Conservation (phyloP, 2,888 invertebrate species). For the Cheilosia vulpina region DNA sequence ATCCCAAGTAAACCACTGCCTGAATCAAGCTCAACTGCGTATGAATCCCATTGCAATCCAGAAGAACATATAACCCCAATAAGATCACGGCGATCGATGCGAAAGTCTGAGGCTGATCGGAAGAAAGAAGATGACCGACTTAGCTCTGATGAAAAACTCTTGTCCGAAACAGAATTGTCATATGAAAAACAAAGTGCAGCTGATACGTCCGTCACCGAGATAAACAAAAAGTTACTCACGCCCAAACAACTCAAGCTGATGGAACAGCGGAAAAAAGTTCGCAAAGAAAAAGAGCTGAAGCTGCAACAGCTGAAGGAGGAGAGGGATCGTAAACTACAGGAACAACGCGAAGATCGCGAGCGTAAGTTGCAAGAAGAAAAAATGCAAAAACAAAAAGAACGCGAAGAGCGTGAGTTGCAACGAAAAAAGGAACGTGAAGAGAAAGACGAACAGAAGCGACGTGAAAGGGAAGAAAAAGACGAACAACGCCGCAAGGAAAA, state of each 20-base stretch:
- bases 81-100: conserved; percentile 15
- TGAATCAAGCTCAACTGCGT: neutral
- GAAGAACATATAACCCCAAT: neutral
- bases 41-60: neutral
- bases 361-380: conserved; percentile 79
- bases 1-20: neutral
- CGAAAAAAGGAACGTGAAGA: conserved; percentile 79
- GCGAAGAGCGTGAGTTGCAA: conserved; percentile 78
- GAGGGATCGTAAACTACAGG: conserved; percentile 85
- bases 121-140: conserved; percentile 13
- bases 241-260: conserved; percentile 79
- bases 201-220: conserved; percentile 27
- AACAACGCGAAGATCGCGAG: conserved; percentile 84
- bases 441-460: conserved; percentile 79
- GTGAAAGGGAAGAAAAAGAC: conserved; percentile 82
- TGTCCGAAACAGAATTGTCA: conserved; percentile 20
- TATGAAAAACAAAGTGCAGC: conserved; percentile 20
- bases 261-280: conserved; percentile 79
- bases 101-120: conserved; percentile 12
- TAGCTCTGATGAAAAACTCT: conserved; percentile 9
- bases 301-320: conserved; percentile 83
- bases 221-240: conserved; percentile 76
- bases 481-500: conserved; percentile 83
- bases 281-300: conserved; percentile 83
- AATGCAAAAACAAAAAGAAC: conserved; percentile 74